Conservation (phyloP, 2,888 invertebrate species). For the Caenorhabditis plicata region DNA sequence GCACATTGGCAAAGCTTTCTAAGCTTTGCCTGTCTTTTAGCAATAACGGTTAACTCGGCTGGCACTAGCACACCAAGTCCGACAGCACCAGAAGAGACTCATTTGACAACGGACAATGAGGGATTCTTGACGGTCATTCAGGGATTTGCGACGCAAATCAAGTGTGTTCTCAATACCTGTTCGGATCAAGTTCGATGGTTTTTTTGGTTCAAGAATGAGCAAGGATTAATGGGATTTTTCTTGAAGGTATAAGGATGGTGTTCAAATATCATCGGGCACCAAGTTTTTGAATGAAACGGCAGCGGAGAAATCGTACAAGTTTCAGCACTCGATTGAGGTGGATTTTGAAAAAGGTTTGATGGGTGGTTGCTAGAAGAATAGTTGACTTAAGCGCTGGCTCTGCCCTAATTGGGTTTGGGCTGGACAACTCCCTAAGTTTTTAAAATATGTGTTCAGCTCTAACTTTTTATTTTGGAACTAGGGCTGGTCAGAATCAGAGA, state of each 20-base stretch:
- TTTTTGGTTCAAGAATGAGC: too few species aligned
- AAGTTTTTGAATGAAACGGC: slow-evolving; percentile 48
- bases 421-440: too few species aligned
- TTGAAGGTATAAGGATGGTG: slow-evolving; percentile 61
- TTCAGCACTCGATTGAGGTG: slow-evolving; percentile 48
- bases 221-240: too few species aligned
- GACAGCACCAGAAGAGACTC: too few species aligned
- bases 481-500: neutral
- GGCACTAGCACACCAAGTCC: too few species aligned
- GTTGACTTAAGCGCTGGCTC: too few species aligned
- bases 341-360: slow-evolving; percentile 48
- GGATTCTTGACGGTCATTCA: slow-evolving; percentile 57
- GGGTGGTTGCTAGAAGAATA: too few species aligned
- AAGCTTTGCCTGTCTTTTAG: too few species aligned
- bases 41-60: too few species aligned
- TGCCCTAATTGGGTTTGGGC: too few species aligned
- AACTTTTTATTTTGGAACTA: neutral
- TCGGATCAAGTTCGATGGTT: slow-evolving; percentile 50
- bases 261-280: slow-evolving; percentile 56
- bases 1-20: too few species aligned
- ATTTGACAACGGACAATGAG: slow-evolving; percentile 42
- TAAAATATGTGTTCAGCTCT: neutral
- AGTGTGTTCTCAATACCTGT: slow-evolving; percentile 58
- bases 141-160: slow-evolving; percentile 60
- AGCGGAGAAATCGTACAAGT: slow-evolving; percentile 41